Evolutionary conservation across 2,888 invertebrate genomes (phyloP).

Genomic region (Pyrrhosoma nymphula): DNA sequence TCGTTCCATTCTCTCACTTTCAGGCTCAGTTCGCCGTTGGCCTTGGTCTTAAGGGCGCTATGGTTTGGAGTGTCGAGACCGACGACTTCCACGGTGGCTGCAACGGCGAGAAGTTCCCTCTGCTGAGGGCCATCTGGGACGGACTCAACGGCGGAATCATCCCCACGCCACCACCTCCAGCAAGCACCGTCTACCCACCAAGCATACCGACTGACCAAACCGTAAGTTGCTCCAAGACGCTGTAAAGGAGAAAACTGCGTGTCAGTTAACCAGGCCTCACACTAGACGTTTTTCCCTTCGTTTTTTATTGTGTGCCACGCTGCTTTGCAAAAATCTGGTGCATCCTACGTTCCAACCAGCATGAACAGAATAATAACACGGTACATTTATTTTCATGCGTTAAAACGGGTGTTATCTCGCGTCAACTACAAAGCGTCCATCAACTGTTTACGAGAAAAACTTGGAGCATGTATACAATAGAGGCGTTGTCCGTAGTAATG

Average conservation of each 20-base stretch:
- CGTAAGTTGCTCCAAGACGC: background rate
- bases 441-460: no score
- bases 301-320: background rate
- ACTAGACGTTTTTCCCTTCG: background rate
- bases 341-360: no score
- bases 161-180: slow-evolving; percentile 37
- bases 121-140: slow-evolving; percentile 82
- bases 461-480: no score
- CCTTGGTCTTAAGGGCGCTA: slow-evolving; percentile 81
- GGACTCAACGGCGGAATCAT: slow-evolving; percentile 72
- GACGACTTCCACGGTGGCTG: slow-evolving; percentile 87
- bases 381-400: no score
- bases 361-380: no score
- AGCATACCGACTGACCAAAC: background rate
- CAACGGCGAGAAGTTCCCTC: slow-evolving; percentile 80
- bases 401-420: no score
- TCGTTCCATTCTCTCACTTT: no score
- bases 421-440: no score
- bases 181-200: background rate
- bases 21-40: slow-evolving; percentile 70
- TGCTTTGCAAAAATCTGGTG: background rate
- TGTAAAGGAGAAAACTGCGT: background rate
- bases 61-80: slow-evolving; percentile 91
- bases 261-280: no score
- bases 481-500: no score